phyloP scores from a whole-genome alignment of 2,888 invertebrate genomes.

The Archaeoteleia sp. region DNA sequence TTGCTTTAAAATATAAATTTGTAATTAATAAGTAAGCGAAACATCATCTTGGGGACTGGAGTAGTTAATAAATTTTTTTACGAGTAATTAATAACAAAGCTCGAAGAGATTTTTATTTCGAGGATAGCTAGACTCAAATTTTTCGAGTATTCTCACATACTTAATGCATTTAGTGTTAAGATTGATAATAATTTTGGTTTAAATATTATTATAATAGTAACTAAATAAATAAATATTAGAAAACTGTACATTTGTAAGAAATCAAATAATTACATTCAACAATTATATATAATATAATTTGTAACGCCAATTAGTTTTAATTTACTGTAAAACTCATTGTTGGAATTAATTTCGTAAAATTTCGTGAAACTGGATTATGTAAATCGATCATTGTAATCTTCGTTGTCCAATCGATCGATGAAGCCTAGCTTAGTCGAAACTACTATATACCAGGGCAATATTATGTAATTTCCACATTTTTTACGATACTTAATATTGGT shows the following conservation, averaged over 20 bases:
- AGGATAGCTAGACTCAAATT: no score
- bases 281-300: conserved; percentile 22
- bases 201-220: conserved; percentile 16
- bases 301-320: no score
- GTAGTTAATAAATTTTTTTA: no score
- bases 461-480: conserved; percentile 7
- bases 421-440: conserved; percentile 24
- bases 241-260: conserved; percentile 22
- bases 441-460: conserved; percentile 7
- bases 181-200: no score
- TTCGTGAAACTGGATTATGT: conserved; percentile 4
- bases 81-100: no score
- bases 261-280: no score
- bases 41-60: no score
- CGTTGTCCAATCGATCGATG: conserved; percentile 28
- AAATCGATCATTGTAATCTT: conserved; percentile 11
- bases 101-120: no score
- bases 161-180: no score
- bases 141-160: no score
- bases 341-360: conserved; percentile 7
- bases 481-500: conserved; percentile 26
- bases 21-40: no score
- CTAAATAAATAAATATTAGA: conserved; percentile 25
- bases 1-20: no score
- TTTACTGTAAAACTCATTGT: conserved; percentile 1